Percentiles rank a stretch among this genome's conserved stretches.
Conservation (phyloP, 2,888 invertebrate species). For the Phortica magna region DNA sequence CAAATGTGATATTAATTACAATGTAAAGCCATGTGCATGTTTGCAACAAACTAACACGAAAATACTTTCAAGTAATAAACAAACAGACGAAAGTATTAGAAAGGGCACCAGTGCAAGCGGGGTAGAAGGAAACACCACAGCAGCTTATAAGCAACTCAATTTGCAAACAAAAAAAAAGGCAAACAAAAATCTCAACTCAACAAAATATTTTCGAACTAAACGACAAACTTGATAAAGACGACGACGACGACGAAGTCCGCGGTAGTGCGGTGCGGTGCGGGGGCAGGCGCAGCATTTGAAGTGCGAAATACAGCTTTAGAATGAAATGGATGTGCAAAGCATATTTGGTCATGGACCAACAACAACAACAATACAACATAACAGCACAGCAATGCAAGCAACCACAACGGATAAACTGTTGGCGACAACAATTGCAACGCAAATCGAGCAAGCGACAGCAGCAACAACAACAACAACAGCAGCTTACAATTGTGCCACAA, state of each 20-base stretch:
- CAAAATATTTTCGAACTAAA: background rate
- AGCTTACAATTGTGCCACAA: conserved; percentile 58
- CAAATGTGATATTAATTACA: conserved; percentile 6
- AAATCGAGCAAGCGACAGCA: conserved; percentile 29
- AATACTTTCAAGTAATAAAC: background rate
- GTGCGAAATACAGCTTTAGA: conserved; percentile 73
- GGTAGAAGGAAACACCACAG: background rate
- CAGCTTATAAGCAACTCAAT: background rate
- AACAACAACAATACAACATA: conserved; percentile 43
- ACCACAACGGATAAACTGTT: conserved; percentile 30
- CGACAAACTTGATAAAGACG: background rate
- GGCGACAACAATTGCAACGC: conserved; percentile 44
- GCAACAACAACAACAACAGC: conserved; percentile 28
- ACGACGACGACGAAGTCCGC: background rate
- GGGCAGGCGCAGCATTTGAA: background rate
- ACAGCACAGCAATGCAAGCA: conserved; percentile 32
- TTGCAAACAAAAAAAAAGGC: background rate
- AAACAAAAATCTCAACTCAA: background rate
- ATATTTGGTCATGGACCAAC: conserved; percentile 75
- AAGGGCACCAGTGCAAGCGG: background rate
- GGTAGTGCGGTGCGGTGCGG: background rate
- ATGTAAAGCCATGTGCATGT: background rate
- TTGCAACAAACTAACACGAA: background rate
- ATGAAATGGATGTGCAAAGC: conserved; percentile 78
- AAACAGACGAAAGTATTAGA: background rate